phyloP scores from a whole-genome alignment of 2,113 vertebrate genomes.

The Alectura lathami region DNA sequence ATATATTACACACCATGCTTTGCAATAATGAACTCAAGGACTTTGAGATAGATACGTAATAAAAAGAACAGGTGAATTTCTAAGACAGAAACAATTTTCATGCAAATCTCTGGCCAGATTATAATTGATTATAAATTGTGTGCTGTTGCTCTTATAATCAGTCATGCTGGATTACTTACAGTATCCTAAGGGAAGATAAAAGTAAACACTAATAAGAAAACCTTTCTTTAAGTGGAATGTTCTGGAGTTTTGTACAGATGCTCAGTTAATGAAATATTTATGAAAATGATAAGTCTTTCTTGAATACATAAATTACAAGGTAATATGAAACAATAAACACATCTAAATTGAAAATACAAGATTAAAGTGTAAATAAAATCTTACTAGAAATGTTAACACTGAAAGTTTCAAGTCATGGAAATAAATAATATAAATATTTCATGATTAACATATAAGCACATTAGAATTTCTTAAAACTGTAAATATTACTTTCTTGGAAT shows the following conservation, averaged over 20 bases:
- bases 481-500: background rate
- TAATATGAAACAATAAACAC: background rate
- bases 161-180: background rate
- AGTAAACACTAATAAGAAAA: slow-evolving; percentile 33
- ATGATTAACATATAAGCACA: background rate
- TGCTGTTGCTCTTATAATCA: slow-evolving; percentile 17
- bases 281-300: background rate
- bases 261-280: background rate
- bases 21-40: background rate
- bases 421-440: background rate
- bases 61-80: background rate
- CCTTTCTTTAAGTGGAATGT: background rate
- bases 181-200: background rate
- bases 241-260: background rate
- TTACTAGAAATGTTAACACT: background rate
- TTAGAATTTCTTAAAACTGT: background rate
- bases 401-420: background rate
- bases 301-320: background rate
- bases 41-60: background rate
- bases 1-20: background rate
- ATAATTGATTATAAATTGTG: background rate
- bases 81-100: background rate
- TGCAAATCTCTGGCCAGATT: background rate
- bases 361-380: background rate
- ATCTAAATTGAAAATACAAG: background rate